phyloP scores from a whole-genome alignment of 2,888 invertebrate species.

The Agriopis aurantiaria region DNA sequence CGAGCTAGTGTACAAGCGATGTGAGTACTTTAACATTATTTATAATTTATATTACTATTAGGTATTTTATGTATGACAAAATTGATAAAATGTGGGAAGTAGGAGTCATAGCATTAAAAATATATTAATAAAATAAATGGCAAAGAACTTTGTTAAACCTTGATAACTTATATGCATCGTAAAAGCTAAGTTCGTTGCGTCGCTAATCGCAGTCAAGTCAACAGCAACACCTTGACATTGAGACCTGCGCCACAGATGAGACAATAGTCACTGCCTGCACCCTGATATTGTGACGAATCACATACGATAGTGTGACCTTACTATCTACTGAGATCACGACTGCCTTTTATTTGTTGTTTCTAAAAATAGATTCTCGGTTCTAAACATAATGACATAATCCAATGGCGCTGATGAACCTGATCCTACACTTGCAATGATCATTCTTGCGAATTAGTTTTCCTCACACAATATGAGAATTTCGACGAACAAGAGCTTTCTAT shows the following conservation, averaged over 20 bases:
- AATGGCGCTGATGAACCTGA: slow-evolving; percentile 1
- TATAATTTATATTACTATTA: not conserved
- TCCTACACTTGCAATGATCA: not conserved
- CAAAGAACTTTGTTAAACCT: too few relatives aligned
- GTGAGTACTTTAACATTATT: not conserved
- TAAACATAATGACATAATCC: slow-evolving; percentile 2
- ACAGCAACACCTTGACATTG: slow-evolving; percentile 26
- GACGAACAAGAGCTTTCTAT: too few relatives aligned
- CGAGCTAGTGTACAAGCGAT: slow-evolving; percentile 6
- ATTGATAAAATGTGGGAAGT: not conserved
- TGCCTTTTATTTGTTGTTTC: slow-evolving; percentile 30
- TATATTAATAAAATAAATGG: too few relatives aligned
- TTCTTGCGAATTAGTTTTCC: not conserved
- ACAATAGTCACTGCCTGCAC: slow-evolving; percentile 4
- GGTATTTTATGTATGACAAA: not conserved
- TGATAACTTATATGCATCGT: not conserved
- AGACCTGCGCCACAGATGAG: slow-evolving; percentile 16
- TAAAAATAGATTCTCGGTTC: slow-evolving; percentile 26
- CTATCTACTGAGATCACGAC: slow-evolving; percentile 32
- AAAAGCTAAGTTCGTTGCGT: not conserved
- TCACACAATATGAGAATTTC: too few relatives aligned
- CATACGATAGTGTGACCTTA: slow-evolving; percentile 23
- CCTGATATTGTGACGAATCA: slow-evolving; percentile 30
- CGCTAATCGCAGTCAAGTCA: slow-evolving; percentile 1
- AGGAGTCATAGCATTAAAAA: too few relatives aligned